Evolutionary conservation across 2,797 vertebrate genomes (phyloP).

Genomic region (Mormyrops attenuatus): DNA sequence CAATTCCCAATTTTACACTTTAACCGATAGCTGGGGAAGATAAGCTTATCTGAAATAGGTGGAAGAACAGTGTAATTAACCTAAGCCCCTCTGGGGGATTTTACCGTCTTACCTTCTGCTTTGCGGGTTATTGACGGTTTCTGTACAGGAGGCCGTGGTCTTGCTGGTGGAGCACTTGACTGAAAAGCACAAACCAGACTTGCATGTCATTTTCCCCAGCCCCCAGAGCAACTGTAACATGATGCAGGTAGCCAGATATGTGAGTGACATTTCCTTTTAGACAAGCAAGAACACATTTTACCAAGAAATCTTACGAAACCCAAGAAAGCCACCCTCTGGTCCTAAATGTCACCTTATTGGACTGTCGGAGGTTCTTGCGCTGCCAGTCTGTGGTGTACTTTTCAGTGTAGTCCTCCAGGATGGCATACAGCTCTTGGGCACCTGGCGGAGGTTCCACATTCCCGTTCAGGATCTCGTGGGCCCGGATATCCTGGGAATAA

Average conservation of each 20-base stretch:
- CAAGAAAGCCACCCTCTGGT: neutral
- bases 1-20: neutral
- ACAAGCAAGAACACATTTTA: neutral
- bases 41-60: neutral
- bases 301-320: neutral
- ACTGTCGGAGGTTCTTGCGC: constrained; percentile 46
- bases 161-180: constrained; percentile 27
- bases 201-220: neutral
- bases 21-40: neutral
- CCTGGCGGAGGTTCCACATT: constrained; percentile 73
- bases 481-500: constrained; percentile 81
- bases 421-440: constrained; percentile 76
- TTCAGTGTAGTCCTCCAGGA: constrained; percentile 73
- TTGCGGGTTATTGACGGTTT: constrained; percentile 20
- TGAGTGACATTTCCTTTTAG: neutral
- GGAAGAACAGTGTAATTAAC: neutral
- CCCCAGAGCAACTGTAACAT: neutral
- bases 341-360: constrained; percentile 47
- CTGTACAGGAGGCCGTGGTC: constrained; percentile 37
- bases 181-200: neutral
- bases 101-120: constrained; percentile 26
- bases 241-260: neutral
- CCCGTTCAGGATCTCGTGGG: constrained; percentile 82
- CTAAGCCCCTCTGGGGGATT: neutral
- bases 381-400: constrained; percentile 73